These are phyloP conservation scores for Orientallactaga sibirica DNA, from an alignment of 2,797 vertebrate genomes.

Conservation along the genomic window DNA sequence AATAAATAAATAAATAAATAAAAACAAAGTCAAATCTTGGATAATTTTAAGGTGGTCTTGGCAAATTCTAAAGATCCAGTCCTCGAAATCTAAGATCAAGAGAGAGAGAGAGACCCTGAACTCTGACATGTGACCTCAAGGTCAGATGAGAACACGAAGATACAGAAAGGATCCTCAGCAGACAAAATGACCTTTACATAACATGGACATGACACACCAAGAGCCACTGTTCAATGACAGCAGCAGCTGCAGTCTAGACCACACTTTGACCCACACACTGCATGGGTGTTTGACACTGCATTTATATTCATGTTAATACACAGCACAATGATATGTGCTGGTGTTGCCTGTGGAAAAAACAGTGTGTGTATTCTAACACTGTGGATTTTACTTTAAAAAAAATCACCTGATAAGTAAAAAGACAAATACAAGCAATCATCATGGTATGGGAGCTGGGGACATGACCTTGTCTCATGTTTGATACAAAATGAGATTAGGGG, in stretches of 20 bases:
- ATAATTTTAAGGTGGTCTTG: background rate
- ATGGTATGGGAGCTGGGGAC: background rate
- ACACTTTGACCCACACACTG: background rate
- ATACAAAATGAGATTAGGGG: background rate
- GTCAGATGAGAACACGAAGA: background rate
- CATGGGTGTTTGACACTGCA: background rate
- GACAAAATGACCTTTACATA: no score
- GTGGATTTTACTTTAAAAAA: background rate
- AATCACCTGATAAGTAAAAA: background rate
- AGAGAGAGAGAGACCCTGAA: background rate
- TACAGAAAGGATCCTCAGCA: background rate
- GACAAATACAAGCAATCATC: background rate
- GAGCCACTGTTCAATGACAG: fast-evolving
- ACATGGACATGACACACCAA: background rate
- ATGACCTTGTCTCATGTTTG: no score
- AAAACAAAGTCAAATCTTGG: no score
- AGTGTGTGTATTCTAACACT: background rate
- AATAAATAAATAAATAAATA: no score
- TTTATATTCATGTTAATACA: background rate
- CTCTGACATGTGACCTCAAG: background rate
- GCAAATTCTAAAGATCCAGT: no score
- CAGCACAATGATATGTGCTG: background rate
- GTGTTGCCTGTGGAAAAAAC: no score
- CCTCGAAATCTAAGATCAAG: background rate
- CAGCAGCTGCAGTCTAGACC: background rate